Evolutionary conservation across 2,113 vertebrate genomes (phyloP).

Genomic region (Poicephalus gulielmi): DNA sequence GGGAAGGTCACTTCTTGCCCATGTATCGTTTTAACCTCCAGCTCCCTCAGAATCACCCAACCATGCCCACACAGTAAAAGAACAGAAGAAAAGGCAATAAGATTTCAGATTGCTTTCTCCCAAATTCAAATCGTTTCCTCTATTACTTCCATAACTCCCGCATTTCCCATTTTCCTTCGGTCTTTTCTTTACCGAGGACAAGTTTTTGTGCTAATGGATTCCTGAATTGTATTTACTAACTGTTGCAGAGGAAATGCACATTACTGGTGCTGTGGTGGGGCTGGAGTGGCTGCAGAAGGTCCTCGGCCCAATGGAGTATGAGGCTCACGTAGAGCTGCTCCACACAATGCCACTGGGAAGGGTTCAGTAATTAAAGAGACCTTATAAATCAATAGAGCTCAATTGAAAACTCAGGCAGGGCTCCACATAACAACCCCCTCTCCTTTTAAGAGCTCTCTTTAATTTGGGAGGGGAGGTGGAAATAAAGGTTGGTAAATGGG

Average conservation of each 20-base stretch:
- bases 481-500: background rate
- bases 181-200: background rate
- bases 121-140: conserved; percentile 56
- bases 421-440: conserved; percentile 2
- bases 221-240: conserved; percentile 59
- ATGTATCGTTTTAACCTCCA: background rate
- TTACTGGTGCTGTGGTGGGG: conserved; percentile 23
- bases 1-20: background rate
- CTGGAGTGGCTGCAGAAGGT: background rate
- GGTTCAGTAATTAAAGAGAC: conserved; percentile 65
- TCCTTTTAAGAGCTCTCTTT: background rate
- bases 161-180: background rate
- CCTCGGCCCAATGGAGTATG: conserved; percentile 23
- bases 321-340: conserved; percentile 33
- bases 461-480: background rate
- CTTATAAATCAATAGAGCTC: conserved; percentile 70
- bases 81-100: conserved; percentile 55
- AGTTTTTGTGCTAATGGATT: conserved; percentile 38
- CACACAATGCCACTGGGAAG: conserved; percentile 20
- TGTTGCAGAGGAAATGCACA: conserved; percentile 28
- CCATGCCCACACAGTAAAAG: conserved; percentile 30
- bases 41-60: conserved; percentile 30
- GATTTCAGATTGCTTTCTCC: conserved; percentile 66
- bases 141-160: conserved; percentile 22
- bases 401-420: conserved; percentile 62